These are phyloP conservation scores for Panthera uncia DNA, from an alignment of 2,113 vertebrate species.

Conservation along the genomic window DNA sequence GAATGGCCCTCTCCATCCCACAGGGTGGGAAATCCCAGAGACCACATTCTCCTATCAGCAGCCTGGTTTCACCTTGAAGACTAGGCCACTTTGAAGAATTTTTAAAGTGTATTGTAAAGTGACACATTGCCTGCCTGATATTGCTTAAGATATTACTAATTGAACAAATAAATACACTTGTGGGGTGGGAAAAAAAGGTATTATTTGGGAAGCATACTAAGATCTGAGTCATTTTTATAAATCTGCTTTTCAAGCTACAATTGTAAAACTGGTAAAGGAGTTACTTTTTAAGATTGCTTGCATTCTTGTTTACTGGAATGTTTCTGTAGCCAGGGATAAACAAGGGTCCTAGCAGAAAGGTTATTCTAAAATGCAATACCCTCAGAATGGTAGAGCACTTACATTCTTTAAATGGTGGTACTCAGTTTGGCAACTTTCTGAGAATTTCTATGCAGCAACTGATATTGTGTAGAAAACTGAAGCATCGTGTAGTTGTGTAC, in stretches of 20 bases:
- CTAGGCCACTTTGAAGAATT: slow-evolving; percentile 46
- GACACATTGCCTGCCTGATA: slow-evolving; percentile 7
- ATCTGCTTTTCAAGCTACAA: slow-evolving; percentile 16
- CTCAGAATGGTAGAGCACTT: neutral
- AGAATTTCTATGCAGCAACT: neutral
- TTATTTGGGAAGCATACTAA: slow-evolving; percentile 63
- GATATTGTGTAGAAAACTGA: neutral
- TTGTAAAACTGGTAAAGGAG: slow-evolving; percentile 30
- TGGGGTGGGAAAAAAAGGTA: neutral
- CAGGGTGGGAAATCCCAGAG: neutral
- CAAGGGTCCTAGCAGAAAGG: neutral
- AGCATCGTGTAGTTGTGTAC: slow-evolving; percentile 47
- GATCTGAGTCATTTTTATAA: slow-evolving; percentile 44
- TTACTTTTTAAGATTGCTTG: neutral
- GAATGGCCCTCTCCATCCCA: neutral
- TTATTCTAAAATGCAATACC: slow-evolving; percentile 2
- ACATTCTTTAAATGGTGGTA: neutral
- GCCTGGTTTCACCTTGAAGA: neutral
- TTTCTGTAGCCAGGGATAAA: neutral
- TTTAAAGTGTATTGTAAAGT: neutral
- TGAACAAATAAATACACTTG: slow-evolving; percentile 60
- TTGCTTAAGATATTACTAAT: slow-evolving; percentile 41
- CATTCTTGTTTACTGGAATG: neutral
- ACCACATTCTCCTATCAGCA: neutral
- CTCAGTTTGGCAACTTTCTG: slow-evolving; percentile 22